A percentile compares a stretch with the other conserved stretches of the same genome.
These are phyloP conservation scores for Piezodorus guildinii DNA, from an alignment of 1,140 invertebrate genomes.

Conservation along the genomic window DNA sequence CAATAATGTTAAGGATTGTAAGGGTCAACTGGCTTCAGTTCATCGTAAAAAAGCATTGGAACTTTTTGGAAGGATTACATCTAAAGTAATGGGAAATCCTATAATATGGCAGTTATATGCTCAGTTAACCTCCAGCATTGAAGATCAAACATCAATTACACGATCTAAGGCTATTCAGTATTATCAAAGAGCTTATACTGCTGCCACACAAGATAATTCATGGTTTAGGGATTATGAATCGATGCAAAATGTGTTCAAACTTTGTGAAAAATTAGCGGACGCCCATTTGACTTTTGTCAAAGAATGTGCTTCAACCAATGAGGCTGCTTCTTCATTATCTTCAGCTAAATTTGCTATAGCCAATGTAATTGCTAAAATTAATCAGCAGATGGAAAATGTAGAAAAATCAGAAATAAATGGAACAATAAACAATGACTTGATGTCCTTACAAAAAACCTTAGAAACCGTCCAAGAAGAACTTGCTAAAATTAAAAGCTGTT, in stretches of 20 bases:
- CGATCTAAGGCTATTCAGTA: conserved; percentile 46
- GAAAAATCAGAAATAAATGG: conserved; percentile 6
- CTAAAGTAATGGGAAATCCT: conserved; percentile 47
- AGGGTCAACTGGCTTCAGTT: conserved; percentile 18
- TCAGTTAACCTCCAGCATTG: conserved; percentile 46
- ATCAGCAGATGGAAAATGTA: background rate
- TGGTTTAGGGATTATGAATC: conserved; percentile 47
- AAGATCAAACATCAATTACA: conserved; percentile 47
- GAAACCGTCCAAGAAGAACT: conserved; percentile 18
- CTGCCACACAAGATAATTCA: conserved; percentile 34
- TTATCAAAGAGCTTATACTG: conserved; percentile 41
- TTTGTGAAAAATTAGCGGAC: conserved; percentile 37
- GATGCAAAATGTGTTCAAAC: conserved; percentile 37
- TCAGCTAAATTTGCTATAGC: conserved; percentile 28
- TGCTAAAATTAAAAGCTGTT: background rate
- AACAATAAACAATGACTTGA: conserved; percentile 11
- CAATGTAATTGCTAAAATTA: conserved; percentile 26
- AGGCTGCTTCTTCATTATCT: conserved; percentile 24
- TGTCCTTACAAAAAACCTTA: conserved; percentile 17
- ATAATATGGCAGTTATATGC: conserved; percentile 72
- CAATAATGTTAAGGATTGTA: conserved; percentile 38
- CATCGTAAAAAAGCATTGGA: conserved; percentile 49
- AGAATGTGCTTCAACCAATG: conserved; percentile 19
- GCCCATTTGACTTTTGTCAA: conserved; percentile 22
- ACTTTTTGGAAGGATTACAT: conserved; percentile 70